Evolutionary conservation across 2,888 invertebrate species (phyloP), one percentile per base, ranked within the genome.

Genomic region (Drosophila aldrichi): DNA sequence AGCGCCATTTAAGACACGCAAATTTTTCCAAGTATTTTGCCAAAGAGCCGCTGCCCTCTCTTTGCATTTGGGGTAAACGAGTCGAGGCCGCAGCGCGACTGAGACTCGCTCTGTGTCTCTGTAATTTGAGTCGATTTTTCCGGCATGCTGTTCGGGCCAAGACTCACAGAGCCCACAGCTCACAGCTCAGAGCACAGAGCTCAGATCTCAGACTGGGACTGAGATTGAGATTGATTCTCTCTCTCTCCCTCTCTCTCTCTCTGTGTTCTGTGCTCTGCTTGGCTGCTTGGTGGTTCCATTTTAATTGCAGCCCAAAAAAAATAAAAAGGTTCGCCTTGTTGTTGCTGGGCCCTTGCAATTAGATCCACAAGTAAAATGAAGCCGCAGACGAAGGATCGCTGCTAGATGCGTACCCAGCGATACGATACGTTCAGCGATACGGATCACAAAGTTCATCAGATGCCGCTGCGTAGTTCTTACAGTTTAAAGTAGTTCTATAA

Each of bases 81-180:
- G 34, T 40, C 64, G 67, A 34, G 44, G 44, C 68, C 49, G 49
- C 43, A 51, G 32, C 14, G n/a, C 32, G 38, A 18, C 20, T 29
- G 12, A 44, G 43, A 8, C 32, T 38, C 41, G 60, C 46, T 43
- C 38, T 67, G 68, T 52, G 62, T 65, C 70, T 70, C 68, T 86
- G 82, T 80, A 83, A 83, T 80, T 82, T 77, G 82, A 86, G 86
- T 89, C 70, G 77, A 78, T 72, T 86, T 86, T 86, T 86, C 86
- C 86, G 86, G 86, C 86, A 82, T 74, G 86, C 90, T 85, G 90
- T 85, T 89, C 74, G 77, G 77, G 61, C 79, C 64, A 81, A 77
- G 78, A 77, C 63, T 63, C 34, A 5, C 41, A 5, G 55, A 32
- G 55, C 55, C 36, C 55, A 58, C 16, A 43, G 56, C 55, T 10